Base-by-base conservation (phyloP, 2,797 vertebrate species). In the Clarias laeviceps region DNA sequence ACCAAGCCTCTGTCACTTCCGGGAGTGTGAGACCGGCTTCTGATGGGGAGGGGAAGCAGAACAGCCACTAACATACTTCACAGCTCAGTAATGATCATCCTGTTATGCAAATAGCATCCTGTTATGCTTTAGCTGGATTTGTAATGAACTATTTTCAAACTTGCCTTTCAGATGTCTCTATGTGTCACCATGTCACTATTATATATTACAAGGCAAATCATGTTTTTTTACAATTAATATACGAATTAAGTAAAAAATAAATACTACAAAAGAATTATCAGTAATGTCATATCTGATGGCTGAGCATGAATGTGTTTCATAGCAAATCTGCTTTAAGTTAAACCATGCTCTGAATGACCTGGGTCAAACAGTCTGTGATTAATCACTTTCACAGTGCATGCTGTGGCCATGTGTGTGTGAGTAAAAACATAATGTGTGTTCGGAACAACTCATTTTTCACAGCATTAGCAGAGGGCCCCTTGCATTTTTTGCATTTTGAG, bases 401-500 rank as follows among this genome's bases (percentile, higher is more conserved):
- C 82, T 88, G 88, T 56, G 61, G 83, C 88, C 84, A 87, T 74
- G 79, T 70, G 86, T 76, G 68, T 80, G 83, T 73, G 56, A 72
- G 88, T 66, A 14, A 82, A 82, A 86, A 81, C 73, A 59, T 83
- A 84, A 87, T 88, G 70, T 54, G 59, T 89, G 90, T 86, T 89
- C 32, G 81, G 82, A 90, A 89, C 81, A 88, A 84, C 81, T 90
- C 86, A 61, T 77, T 84, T 90, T 92, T 92, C 89, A 88, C 73
- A 73, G 89, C 88, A 86, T 87, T 86, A 80, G 84, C 69, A 82
- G 87, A 89, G 32, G 76, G 69, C 89, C 83, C 64, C 64, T 80
- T 74, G 34, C 40, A 80, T 78, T 79, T 84, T 88, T 74, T 62
- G 86, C 86, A 18, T 88, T 82, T 84, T 82, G 86, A 89, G 86